Conservation (phyloP, 2,113 vertebrate species). For the Hydropotes inermis region DNA sequence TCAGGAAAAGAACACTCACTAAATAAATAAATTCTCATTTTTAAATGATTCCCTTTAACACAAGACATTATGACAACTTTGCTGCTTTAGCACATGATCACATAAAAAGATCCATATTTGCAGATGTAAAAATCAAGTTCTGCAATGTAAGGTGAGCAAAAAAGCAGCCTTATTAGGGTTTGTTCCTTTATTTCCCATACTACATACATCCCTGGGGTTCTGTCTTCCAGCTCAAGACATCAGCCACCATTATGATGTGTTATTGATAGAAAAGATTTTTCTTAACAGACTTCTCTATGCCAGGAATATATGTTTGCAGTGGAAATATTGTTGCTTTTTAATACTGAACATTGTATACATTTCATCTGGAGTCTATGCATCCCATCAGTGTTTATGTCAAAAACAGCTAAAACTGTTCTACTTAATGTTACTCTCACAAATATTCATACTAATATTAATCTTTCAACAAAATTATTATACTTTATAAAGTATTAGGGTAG, state of each 20-base stretch:
- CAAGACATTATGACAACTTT: not conserved
- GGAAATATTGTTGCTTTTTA: conserved; percentile 4
- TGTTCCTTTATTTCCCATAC: not conserved
- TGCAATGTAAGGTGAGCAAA: not conserved
- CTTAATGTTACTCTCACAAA: not conserved
- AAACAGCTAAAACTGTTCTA: not conserved
- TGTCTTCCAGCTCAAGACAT: conserved; percentile 16
- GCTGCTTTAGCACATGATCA: not conserved
- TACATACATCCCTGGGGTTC: not conserved
- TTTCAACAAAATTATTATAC: not conserved
- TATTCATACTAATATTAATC: not conserved
- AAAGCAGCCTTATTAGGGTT: not conserved
- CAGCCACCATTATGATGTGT: not conserved
- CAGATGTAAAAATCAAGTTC: not conserved
- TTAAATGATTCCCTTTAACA: conserved; percentile 15
- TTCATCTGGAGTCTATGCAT: not conserved
- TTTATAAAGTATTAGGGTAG: not conserved
- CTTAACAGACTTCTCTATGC: conserved; percentile 7
- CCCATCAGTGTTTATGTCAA: not conserved
- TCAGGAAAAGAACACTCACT: not conserved
- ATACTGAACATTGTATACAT: not conserved
- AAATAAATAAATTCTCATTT: conserved; percentile 16
- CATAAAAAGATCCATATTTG: conserved; percentile 1
- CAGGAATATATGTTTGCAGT: not conserved
- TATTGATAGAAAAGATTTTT: conserved; percentile 10